Conservation (phyloP, 2,888 invertebrate species). For the Therioaphis trifolii region DNA sequence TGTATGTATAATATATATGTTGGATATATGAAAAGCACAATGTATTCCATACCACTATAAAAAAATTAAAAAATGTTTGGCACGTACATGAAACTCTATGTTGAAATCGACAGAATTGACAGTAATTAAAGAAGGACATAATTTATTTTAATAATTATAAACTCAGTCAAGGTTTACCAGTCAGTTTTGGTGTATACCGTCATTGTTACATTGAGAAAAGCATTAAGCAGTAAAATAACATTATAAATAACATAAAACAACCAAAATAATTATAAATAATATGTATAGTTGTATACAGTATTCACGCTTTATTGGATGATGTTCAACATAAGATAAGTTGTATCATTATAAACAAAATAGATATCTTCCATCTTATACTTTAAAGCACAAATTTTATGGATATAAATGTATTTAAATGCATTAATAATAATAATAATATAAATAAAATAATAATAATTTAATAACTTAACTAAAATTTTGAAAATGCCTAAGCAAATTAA, state of each 20-base stretch:
- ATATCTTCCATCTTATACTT: not conserved
- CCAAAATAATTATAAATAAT: conserved; percentile 29
- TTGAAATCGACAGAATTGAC: conserved; percentile 52
- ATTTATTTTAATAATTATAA: conserved; percentile 53
- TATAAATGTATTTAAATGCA: conserved; percentile 27
- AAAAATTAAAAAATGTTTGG: conserved; percentile 30
- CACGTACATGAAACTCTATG: conserved; percentile 33
- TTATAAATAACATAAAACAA: conserved; percentile 3
- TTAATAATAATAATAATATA: conserved; percentile 37
- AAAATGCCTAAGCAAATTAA: conserved; percentile 21
- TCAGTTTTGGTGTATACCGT: conserved; percentile 57
- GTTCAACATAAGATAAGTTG: too few species aligned
- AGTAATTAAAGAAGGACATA: conserved; percentile 48
- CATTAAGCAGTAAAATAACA: conserved; percentile 47
- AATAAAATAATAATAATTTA: conserved; percentile 33
- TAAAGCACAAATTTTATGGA: conserved; percentile 37
- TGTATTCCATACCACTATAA: conserved; percentile 32
- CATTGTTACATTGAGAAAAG: conserved; percentile 51
- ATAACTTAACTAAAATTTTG: conserved; percentile 29
- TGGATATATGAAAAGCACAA: not conserved
- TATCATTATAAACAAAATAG: not conserved
- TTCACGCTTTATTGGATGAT: not conserved
- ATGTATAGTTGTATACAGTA: not conserved
- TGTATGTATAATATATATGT: not conserved
- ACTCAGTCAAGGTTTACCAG: conserved; percentile 57